Conservation (phyloP, 1,140 invertebrate species). For the Protaetia brevitarsis region DNA sequence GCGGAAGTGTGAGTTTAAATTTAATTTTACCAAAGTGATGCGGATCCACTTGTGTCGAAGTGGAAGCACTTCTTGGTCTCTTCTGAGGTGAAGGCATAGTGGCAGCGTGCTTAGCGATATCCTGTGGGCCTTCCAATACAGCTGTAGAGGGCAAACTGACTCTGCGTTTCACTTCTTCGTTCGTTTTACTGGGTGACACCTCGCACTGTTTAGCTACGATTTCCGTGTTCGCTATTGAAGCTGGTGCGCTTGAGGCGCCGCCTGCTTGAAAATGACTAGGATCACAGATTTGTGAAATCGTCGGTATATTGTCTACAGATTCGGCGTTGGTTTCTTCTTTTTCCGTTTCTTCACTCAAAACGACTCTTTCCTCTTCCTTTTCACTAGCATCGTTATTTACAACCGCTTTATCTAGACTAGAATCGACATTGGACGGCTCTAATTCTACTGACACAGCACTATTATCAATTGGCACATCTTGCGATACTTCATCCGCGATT, state of each 20-base stretch:
- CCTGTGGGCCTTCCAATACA: slow-evolving; percentile 46
- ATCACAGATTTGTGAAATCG: slow-evolving; percentile 72
- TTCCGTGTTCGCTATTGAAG: slow-evolving; percentile 50
- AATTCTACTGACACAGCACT: slow-evolving; percentile 51
- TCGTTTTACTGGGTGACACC: slow-evolving; percentile 40
- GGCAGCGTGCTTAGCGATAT: slow-evolving; percentile 34
- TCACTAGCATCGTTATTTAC: slow-evolving; percentile 34
- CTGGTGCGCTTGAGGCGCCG: slow-evolving; percentile 41
- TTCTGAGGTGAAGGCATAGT: slow-evolving; percentile 57
- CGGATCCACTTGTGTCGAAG: slow-evolving; percentile 75
- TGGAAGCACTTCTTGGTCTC: slow-evolving; percentile 70
- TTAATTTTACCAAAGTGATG: slow-evolving; percentile 73
- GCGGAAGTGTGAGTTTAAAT: too few relatives aligned
- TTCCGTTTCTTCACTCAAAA: slow-evolving; percentile 44
- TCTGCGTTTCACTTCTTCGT: slow-evolving; percentile 54
- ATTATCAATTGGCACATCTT: slow-evolving; percentile 48
- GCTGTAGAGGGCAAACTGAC: slow-evolving; percentile 63
- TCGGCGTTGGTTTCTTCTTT: slow-evolving; percentile 47
- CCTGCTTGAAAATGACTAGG: slow-evolving; percentile 47
- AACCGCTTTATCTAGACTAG: slow-evolving; percentile 52
- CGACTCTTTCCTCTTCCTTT: slow-evolving; percentile 44
- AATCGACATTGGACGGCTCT: slow-evolving; percentile 60
- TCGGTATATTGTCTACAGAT: slow-evolving; percentile 63
- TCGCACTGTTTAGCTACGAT: slow-evolving; percentile 49
- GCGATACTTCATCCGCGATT: slow-evolving; percentile 25